phyloP scores from a whole-genome alignment of 2,113 vertebrate species.

The Coryphaenoides rupestris region DNA sequence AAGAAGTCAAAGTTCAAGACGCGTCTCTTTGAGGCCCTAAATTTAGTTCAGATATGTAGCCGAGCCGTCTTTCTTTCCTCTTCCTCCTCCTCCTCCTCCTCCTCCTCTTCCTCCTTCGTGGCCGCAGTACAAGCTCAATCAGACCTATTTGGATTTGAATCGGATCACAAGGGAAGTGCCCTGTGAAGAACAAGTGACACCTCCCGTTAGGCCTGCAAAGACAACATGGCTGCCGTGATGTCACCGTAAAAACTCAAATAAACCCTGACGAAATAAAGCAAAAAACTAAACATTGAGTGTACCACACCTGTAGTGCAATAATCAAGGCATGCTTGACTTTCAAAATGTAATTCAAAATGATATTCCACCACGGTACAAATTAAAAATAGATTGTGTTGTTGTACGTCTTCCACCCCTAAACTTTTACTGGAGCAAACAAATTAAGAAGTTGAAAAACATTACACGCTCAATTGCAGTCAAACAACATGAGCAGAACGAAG shows the following conservation, averaged over 20 bases:
- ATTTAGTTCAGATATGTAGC: slow-evolving; percentile 44
- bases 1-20: slow-evolving; percentile 59
- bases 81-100: slow-evolving; percentile 30
- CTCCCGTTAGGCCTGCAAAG: slow-evolving; percentile 12
- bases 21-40: slow-evolving; percentile 32
- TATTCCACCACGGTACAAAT: background rate
- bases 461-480: slow-evolving; percentile 8
- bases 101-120: too few relatives aligned
- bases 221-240: background rate
- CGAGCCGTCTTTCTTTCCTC: slow-evolving; percentile 35
- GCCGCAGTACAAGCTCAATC: slow-evolving; percentile 31
- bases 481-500: slow-evolving; percentile 7
- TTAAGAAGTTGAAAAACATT: slow-evolving; percentile 4
- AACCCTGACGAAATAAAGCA: too few relatives aligned
- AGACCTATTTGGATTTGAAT: slow-evolving; percentile 47
- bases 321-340: slow-evolving; percentile 11
- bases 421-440: slow-evolving; percentile 11
- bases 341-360: background rate
- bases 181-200: slow-evolving; percentile 42
- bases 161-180: slow-evolving; percentile 58
- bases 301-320: slow-evolving; percentile 6
- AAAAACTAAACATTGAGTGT: slow-evolving; percentile 5
- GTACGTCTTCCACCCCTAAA: too few relatives aligned
- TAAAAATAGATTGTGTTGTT: background rate
- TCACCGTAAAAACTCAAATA: too few relatives aligned